Conservation (phyloP, 2,888 invertebrate genomes). For the Pandemis corylana region DNA sequence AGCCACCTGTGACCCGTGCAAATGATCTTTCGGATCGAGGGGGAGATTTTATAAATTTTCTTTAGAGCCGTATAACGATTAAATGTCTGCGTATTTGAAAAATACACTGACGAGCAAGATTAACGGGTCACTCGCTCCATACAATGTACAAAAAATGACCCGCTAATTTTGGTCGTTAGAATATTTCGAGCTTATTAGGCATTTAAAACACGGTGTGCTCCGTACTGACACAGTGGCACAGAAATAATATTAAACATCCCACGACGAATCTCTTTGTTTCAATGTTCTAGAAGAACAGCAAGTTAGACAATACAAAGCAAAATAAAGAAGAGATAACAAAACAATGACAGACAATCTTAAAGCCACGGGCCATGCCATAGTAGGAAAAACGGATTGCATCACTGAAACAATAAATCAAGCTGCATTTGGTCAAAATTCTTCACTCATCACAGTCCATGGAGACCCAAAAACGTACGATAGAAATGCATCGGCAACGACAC, state of each 20-base stretch:
- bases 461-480: constrained; percentile 52
- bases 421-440: constrained; percentile 37
- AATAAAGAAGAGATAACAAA: background rate
- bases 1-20: constrained; percentile 25
- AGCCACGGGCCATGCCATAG: constrained; percentile 9
- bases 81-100: background rate
- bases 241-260: constrained; percentile 7
- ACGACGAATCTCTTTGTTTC: background rate
- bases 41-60: background rate
- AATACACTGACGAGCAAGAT: background rate
- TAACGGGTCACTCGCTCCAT: no score
- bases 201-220: background rate
- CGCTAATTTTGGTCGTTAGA: no score
- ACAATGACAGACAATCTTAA: background rate
- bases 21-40: constrained; percentile 4
- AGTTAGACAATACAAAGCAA: background rate
- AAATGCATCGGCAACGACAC: constrained; percentile 65
- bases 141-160: no score
- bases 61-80: background rate
- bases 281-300: background rate
- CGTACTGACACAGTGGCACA: constrained; percentile 9
- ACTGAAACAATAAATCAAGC: constrained; percentile 26
- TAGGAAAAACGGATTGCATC: constrained; percentile 9
- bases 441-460: constrained; percentile 36
- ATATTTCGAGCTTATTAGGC: background rate